phyloP scores from a whole-genome alignment of 2,888 invertebrate species.

The Drosophila pseudotakahashii region DNA sequence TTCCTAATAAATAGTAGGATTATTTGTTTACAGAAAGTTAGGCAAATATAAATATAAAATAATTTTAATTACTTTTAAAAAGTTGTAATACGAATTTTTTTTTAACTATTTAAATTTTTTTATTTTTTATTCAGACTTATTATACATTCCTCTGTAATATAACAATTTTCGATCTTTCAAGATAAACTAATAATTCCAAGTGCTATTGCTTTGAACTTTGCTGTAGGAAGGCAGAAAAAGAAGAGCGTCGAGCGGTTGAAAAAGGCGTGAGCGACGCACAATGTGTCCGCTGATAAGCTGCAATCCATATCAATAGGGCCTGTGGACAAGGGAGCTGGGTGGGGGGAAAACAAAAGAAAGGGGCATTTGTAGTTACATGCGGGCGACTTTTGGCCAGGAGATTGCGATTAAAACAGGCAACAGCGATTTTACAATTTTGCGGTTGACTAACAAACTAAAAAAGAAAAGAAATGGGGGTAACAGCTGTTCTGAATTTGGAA shows the following conservation, averaged over 20 bases:
- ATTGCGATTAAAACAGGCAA: constrained; percentile 5
- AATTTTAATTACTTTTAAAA: too few relatives aligned
- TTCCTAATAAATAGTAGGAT: too few relatives aligned
- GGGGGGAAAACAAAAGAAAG: background rate
- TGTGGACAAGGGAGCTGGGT: background rate
- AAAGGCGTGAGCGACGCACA: constrained; percentile 38
- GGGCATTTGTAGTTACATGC: constrained; percentile 28
- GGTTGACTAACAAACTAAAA: background rate
- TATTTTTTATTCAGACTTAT: too few relatives aligned
- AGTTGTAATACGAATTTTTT: too few relatives aligned
- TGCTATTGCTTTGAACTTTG: background rate
- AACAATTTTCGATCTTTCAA: too few relatives aligned
- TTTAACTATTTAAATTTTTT: too few relatives aligned
- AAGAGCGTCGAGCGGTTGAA: constrained; percentile 19
- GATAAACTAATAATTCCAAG: too few relatives aligned
- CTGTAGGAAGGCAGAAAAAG: constrained; percentile 15
- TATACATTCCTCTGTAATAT: too few relatives aligned
- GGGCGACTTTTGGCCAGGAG: constrained; percentile 37
- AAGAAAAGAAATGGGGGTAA: background rate
- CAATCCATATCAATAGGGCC: constrained; percentile 30
- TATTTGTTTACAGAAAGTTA: too few relatives aligned
- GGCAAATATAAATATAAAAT: too few relatives aligned
- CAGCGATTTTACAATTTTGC: background rate
- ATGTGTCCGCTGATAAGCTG: constrained; percentile 31
- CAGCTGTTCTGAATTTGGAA: constrained; percentile 10